A percentile compares a stretch with the other conserved stretches of the same genome.
phyloP scores from a whole-genome alignment of 1,140 invertebrate species.

The Cotesia chilonis region DNA sequence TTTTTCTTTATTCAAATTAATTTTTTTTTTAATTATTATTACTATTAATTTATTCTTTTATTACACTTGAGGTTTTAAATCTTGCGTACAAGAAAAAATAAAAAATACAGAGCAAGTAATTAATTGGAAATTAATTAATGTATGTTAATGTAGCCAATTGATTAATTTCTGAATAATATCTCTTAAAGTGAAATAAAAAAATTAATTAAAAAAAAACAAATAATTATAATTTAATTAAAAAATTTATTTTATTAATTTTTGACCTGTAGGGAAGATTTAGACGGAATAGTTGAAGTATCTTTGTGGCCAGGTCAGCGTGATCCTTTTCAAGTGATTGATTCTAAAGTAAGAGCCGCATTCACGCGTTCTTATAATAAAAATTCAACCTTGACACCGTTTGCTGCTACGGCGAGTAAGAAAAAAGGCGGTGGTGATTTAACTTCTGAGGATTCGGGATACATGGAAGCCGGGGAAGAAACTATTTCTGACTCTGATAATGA shows the following conservation, averaged over 20 bases:
- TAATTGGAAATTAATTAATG: no score
- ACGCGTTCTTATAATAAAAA: slow-evolving; percentile 93
- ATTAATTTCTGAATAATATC: no score
- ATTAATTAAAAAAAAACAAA: no score
- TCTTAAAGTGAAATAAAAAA: no score
- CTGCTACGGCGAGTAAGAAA: slow-evolving; percentile 70
- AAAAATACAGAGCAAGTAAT: no score
- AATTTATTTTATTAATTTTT: slow-evolving; percentile 30
- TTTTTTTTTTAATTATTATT: no score
- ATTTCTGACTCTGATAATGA: slow-evolving; percentile 71
- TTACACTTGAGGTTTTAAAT: no score
- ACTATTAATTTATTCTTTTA: no score
- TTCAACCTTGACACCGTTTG: slow-evolving; percentile 75
- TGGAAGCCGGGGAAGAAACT: slow-evolving; percentile 62
- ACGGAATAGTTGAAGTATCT: slow-evolving; percentile 84
- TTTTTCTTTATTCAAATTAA: no score
- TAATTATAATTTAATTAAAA: slow-evolving; percentile 15
- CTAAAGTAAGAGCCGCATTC: slow-evolving; percentile 88
- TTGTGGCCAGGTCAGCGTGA: slow-evolving; percentile 84
- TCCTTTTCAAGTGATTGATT: slow-evolving; percentile 77
- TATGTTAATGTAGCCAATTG: no score
- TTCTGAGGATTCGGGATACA: slow-evolving; percentile 60
- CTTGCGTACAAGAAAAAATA: no score
- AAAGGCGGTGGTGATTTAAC: slow-evolving; percentile 52
- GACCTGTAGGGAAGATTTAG: slow-evolving; percentile 81